phyloP scores from a whole-genome alignment of 2,113 vertebrate species.

The Sylvilagus bachmani region DNA sequence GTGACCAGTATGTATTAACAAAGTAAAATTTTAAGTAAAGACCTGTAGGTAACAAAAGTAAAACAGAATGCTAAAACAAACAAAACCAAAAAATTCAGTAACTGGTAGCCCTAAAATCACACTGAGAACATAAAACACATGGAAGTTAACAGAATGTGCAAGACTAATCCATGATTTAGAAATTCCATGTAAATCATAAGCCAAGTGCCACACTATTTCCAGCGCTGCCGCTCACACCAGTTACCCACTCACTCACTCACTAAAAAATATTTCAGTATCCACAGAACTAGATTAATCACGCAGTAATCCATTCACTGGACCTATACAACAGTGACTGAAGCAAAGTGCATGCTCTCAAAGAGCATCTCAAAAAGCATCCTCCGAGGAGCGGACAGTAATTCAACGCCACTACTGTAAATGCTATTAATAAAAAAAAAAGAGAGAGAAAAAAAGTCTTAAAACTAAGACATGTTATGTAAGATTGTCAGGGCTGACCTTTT shows the following conservation, averaged over 20 bases:
- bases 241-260: not conserved
- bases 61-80: not conserved
- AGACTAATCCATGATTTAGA: not conserved
- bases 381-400: not conserved
- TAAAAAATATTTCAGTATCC: not conserved
- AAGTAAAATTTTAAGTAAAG: slow-evolving; percentile 52
- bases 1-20: slow-evolving; percentile 11
- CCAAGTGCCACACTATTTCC: not conserved
- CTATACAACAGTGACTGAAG: not conserved
- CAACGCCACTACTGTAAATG: rapidly evolving
- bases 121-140: not conserved
- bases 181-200: not conserved
- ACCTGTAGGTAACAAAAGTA: not conserved
- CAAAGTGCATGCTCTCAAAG: not conserved
- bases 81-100: not conserved
- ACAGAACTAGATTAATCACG: not conserved
- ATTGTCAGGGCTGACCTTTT: not conserved
- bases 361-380: not conserved
- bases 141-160: not conserved
- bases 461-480: no score
- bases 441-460: not conserved
- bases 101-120: not conserved
- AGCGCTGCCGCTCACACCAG: not conserved
- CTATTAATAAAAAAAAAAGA: not conserved
- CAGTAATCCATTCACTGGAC: not conserved